Conservation (phyloP, 2,797 vertebrate species). For the Thamnophis elegans region DNA sequence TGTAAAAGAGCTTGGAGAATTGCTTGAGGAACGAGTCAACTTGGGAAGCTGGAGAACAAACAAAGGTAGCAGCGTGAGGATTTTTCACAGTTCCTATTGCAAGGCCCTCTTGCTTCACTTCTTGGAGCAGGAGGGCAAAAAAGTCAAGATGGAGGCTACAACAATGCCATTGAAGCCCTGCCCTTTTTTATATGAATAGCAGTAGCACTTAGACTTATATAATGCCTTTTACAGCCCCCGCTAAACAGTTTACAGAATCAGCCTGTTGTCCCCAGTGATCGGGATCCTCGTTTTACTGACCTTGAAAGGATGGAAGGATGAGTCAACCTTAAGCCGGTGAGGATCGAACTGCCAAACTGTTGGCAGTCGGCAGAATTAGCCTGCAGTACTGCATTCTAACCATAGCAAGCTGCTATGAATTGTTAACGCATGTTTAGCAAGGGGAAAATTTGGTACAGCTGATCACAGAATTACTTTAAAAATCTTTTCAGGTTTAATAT, state of each 20-base stretch:
- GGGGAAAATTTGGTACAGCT: neutral
- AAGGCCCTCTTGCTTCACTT: neutral
- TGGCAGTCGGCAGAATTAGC: too few species aligned
- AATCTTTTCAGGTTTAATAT: neutral
- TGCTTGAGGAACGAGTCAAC: neutral
- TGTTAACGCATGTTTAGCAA: neutral
- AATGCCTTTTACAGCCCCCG: too few species aligned
- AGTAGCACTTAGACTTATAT: too few species aligned
- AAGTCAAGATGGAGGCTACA: neutral
- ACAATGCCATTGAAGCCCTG: neutral
- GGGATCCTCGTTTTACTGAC: too few species aligned
- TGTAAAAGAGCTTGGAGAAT: neutral
- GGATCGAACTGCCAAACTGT: too few species aligned
- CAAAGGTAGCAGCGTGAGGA: neutral
- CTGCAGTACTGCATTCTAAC: too few species aligned
- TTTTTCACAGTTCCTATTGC: neutral
- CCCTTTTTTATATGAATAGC: neutral
- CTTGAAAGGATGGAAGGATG: too few species aligned
- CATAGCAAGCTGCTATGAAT: too few species aligned
- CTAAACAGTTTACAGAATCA: too few species aligned
- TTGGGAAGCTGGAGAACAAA: neutral
- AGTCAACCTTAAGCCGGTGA: too few species aligned
- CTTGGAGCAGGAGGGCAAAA: neutral
- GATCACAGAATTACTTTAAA: neutral
- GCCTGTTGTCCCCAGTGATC: too few species aligned